These are phyloP conservation scores for Tragelaphus strepsiceros DNA, from an alignment of 2,113 vertebrate genomes.

Conservation along the genomic window DNA sequence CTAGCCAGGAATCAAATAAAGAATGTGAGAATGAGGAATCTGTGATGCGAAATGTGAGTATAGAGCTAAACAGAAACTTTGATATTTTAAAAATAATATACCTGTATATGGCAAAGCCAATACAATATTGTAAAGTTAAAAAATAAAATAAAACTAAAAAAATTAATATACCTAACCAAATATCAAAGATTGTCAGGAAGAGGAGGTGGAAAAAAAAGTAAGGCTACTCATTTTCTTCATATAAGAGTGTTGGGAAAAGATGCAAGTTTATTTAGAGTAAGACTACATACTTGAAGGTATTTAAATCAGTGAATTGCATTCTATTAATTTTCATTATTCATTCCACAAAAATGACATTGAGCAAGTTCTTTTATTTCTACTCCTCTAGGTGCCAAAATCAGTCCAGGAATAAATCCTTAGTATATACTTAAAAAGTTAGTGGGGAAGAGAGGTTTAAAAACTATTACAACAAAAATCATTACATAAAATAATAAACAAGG, in stretches of 20 bases:
- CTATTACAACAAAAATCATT: background rate
- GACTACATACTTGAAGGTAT: background rate
- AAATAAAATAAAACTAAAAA: background rate
- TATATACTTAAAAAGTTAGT: background rate
- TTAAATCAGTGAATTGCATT: background rate
- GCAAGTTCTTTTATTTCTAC: background rate
- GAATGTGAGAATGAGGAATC: background rate
- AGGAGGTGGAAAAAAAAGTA: background rate
- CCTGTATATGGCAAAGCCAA: too few species aligned
- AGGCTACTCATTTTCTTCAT: background rate
- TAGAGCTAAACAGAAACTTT: background rate
- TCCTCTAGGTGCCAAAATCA: background rate
- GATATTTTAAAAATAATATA: background rate
- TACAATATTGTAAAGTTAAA: too few species aligned
- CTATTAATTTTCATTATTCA: background rate
- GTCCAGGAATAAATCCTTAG: background rate
- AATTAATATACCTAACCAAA: background rate
- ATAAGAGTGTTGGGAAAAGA: background rate
- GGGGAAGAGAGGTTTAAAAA: background rate
- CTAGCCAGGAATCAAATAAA: background rate
- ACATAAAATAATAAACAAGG: slow-evolving; percentile 12
- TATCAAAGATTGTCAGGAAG: background rate
- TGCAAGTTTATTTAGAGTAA: background rate
- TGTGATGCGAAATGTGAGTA: background rate
- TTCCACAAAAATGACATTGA: background rate